A percentile compares a stretch with the other conserved stretches of the same genome.
Evolutionary conservation across 2,888 invertebrate species (phyloP).

Genomic region (Steinernema scapterisci): DNA sequence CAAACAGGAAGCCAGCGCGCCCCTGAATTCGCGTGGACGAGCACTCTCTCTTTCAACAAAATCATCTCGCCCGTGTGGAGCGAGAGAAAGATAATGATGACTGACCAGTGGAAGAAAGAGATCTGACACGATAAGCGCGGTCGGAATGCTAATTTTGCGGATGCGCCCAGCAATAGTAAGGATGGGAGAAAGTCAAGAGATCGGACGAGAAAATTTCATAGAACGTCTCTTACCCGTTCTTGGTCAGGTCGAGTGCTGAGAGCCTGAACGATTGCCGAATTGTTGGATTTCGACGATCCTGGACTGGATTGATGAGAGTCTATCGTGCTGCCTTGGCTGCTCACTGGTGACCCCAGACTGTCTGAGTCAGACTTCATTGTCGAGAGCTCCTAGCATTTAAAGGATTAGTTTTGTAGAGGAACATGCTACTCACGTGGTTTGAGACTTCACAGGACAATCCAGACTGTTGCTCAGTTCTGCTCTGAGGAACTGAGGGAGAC

Average conservation of each 20-base stretch:
- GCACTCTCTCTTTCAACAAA: conserved; percentile 30
- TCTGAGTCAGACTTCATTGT: conserved; percentile 37
- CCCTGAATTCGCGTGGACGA: conserved; percentile 22
- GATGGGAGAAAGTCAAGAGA: neutral
- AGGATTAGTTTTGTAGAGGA: neutral
- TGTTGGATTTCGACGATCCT: conserved; percentile 16
- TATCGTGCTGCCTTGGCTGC: conserved; percentile 36
- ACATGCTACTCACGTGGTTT: conserved; percentile 17
- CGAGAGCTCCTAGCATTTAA: conserved; percentile 1
- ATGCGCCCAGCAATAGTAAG: neutral
- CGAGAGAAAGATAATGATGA: neutral
- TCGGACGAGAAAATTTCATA: neutral
- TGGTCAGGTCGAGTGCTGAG: conserved; percentile 34
- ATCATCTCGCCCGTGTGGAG: neutral
- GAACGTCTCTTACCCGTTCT: conserved; percentile 34
- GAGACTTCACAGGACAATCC: conserved; percentile 43
- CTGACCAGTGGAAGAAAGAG: neutral
- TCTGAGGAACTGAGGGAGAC: conserved; percentile 63
- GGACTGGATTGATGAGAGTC: conserved; percentile 39
- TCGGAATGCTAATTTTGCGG: conserved; percentile 4
- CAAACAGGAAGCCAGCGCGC: conserved; percentile 24
- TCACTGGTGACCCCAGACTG: conserved; percentile 39
- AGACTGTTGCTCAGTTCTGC: conserved; percentile 59
- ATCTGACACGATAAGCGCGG: conserved; percentile 1
- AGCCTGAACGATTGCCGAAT: conserved; percentile 1